Percentiles rank a stretch among this genome's conserved stretches.
phyloP scores from a whole-genome alignment of 2,113 vertebrate genomes.

The Grammomys dolichurus region DNA sequence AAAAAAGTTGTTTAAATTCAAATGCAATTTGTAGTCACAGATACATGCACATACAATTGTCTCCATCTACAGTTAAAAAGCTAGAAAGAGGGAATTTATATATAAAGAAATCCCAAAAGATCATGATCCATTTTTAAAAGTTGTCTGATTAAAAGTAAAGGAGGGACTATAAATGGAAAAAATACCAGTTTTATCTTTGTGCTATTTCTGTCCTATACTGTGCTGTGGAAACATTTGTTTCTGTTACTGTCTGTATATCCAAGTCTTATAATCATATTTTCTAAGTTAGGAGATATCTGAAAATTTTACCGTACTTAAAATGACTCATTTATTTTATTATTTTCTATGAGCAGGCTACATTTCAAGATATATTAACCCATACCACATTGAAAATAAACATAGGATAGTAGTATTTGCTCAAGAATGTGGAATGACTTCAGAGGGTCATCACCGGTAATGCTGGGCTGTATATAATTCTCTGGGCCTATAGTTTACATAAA shows the following conservation, averaged over 20 bases:
- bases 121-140: neutral
- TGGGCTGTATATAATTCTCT: neutral
- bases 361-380: neutral
- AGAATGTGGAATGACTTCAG: neutral
- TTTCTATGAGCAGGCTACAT: neutral
- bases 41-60: neutral
- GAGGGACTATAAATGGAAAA: neutral
- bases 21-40: neutral
- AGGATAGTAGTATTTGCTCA: neutral
- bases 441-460: fast-evolving
- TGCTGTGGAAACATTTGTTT: neutral
- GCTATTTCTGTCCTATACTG: neutral
- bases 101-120: neutral
- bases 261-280: neutral
- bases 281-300: neutral
- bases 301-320: neutral
- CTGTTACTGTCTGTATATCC: neutral
- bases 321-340: neutral
- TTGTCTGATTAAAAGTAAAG: fast-evolving
- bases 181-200: neutral
- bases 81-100: neutral
- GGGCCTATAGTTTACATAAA: neutral
- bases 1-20: neutral
- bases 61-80: neutral
- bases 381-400: neutral